Evolutionary conservation across 2,797 vertebrate genomes (phyloP).

Genomic region (Holocentrus rufus): DNA sequence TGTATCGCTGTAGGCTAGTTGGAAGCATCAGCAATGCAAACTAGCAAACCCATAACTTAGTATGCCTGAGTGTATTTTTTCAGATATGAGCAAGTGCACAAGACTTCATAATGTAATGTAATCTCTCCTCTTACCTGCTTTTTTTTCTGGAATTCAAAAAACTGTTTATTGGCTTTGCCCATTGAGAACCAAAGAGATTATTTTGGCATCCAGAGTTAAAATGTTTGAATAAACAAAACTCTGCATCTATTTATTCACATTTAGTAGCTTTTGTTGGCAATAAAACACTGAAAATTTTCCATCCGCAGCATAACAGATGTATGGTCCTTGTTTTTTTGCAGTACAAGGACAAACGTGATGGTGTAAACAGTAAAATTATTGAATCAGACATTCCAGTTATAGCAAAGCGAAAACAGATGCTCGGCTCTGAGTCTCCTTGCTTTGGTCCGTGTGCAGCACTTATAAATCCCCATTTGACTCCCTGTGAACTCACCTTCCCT

Average conservation of each 20-base stretch:
- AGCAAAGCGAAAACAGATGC: conserved; percentile 44
- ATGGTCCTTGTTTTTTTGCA: neutral
- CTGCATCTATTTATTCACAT: conserved; percentile 21
- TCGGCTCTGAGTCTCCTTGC: conserved; percentile 13
- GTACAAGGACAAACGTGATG: conserved; percentile 8
- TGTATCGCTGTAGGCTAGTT: too few species aligned
- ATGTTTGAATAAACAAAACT: conserved; percentile 25
- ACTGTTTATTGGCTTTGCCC: too few species aligned
- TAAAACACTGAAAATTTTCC: conserved; percentile 53
- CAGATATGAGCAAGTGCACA: too few species aligned
- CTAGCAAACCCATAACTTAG: too few species aligned
- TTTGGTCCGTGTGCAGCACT: conserved; percentile 8
- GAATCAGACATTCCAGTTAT: conserved; percentile 14
- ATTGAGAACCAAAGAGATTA: too few species aligned
- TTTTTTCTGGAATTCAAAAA: too few species aligned
- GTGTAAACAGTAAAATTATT: conserved; percentile 21
- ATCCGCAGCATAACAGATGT: conserved; percentile 38
- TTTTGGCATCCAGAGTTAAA: neutral
- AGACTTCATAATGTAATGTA: too few species aligned
- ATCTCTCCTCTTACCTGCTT: too few species aligned
- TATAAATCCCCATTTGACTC: conserved; percentile 45
- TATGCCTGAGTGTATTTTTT: too few species aligned
- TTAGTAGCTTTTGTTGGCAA: conserved; percentile 20
- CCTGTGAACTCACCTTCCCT: conserved; percentile 25
- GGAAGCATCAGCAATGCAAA: too few species aligned